Evolutionary conservation across 92 coral and sea anemone species (phyloP).

Genomic region (Blastomussa wellsi): DNA sequence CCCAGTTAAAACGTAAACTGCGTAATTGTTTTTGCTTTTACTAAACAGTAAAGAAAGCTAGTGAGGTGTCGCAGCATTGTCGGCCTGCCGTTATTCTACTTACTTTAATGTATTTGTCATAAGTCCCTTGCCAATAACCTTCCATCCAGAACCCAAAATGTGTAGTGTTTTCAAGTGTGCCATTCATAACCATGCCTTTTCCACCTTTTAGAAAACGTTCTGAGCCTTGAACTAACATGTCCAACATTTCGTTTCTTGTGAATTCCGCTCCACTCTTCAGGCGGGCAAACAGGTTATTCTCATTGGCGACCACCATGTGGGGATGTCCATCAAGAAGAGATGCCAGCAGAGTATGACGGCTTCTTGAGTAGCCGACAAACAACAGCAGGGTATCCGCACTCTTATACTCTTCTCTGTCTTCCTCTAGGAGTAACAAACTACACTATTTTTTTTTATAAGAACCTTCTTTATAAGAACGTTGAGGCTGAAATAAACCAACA

Average conservation of each 20-base stretch:
- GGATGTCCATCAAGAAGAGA: conserved; percentile 23
- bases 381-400: neutral
- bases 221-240: conserved; percentile 2
- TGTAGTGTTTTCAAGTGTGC: conserved; percentile 14
- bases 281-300: neutral
- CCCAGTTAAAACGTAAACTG: neutral
- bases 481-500: too few species aligned
- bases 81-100: neutral
- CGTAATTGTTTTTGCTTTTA: neutral
- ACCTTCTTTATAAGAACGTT: too few species aligned
- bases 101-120: conserved; percentile 16
- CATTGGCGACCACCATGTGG: conserved; percentile 25
- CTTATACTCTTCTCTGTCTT: conserved; percentile 8
- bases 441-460: too few species aligned
- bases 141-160: conserved; percentile 24
- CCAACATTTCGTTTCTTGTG: conserved; percentile 3
- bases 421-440: neutral
- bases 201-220: conserved; percentile 5
- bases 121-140: conserved; percentile 19
- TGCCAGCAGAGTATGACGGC: conserved; percentile 15
- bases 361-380: conserved; percentile 24
- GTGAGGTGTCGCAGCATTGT: neutral
- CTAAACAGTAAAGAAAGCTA: neutral
- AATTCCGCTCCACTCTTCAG: neutral
- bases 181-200: conserved; percentile 1